phyloP scores from a whole-genome alignment of 2,888 invertebrate genomes.

The Pherbina coryleti region DNA sequence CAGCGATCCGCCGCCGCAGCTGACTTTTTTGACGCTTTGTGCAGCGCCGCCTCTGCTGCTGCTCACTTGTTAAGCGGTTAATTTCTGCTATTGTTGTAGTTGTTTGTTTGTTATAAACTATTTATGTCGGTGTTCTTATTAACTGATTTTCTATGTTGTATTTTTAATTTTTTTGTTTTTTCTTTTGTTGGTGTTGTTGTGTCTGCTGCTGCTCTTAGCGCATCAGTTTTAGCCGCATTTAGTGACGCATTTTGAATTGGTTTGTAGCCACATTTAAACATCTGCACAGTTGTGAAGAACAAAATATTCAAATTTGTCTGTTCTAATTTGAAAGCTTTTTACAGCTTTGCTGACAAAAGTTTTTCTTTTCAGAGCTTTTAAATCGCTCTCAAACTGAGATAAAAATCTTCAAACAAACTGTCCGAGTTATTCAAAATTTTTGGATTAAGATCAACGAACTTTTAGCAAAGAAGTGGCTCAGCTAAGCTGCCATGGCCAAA shows the following conservation, averaged over 20 bases:
- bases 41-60: neutral
- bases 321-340: neutral
- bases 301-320: neutral
- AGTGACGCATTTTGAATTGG: neutral
- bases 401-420: too few relatives aligned
- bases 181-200: constrained; percentile 30
- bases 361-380: too few relatives aligned
- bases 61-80: neutral
- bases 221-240: constrained; percentile 9
- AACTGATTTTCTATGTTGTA: neutral
- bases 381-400: too few relatives aligned
- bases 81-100: neutral
- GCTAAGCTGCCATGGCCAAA: too few relatives aligned
- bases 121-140: neutral
- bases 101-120: too few relatives aligned
- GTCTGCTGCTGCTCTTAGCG: constrained; percentile 22
- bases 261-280: neutral
- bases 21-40: neutral
- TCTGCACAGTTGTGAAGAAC: too few relatives aligned
- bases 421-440: too few relatives aligned
- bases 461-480: too few relatives aligned
- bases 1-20: neutral
- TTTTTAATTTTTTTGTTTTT: constrained; percentile 5
- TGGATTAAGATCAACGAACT: too few relatives aligned
- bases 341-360: too few relatives aligned